Conservation (phyloP, 2,113 vertebrate genomes). For the Saccopteryx bilineata region DNA sequence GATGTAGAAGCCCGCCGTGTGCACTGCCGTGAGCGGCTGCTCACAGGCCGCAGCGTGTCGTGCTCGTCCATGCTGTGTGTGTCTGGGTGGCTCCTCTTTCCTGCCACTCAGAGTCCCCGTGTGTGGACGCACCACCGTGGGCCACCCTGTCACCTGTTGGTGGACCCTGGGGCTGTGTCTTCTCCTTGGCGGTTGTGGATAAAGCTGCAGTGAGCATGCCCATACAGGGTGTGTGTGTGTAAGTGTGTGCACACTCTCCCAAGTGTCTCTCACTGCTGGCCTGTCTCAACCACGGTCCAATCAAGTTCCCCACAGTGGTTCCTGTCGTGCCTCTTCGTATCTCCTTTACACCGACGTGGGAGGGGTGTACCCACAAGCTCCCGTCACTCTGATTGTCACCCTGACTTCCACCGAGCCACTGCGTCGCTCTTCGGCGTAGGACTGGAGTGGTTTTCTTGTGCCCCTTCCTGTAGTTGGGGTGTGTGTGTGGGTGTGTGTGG, state of each 20-base stretch:
- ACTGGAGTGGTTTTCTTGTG: fast-evolving
- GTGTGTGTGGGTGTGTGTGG: too few species aligned
- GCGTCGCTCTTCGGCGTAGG: not conserved
- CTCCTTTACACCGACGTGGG: not conserved
- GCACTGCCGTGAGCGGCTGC: not conserved
- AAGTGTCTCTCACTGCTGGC: not conserved
- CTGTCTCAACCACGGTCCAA: not conserved
- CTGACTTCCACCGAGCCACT: not conserved
- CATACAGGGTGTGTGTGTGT: not conserved
- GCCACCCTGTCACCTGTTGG: not conserved
- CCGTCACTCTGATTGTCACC: not conserved
- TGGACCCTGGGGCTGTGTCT: not conserved
- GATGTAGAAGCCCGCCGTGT: not conserved
- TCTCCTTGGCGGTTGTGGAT: not conserved
- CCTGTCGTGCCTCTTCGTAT: not conserved
- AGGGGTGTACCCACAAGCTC: not conserved
- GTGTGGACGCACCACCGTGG: fast-evolving
- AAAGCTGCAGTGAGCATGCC: fast-evolving
- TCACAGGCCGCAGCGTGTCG: fast-evolving
- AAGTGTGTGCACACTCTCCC: not conserved
- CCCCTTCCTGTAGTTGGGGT: not conserved
- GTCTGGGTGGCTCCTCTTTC: fast-evolving
- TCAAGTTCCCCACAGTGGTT: too few species aligned
- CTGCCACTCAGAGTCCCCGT: fast-evolving
- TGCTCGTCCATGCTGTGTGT: fast-evolving